Base-by-base conservation (phyloP, 2,888 invertebrate species). In the Dysmachus trigonus region DNA sequence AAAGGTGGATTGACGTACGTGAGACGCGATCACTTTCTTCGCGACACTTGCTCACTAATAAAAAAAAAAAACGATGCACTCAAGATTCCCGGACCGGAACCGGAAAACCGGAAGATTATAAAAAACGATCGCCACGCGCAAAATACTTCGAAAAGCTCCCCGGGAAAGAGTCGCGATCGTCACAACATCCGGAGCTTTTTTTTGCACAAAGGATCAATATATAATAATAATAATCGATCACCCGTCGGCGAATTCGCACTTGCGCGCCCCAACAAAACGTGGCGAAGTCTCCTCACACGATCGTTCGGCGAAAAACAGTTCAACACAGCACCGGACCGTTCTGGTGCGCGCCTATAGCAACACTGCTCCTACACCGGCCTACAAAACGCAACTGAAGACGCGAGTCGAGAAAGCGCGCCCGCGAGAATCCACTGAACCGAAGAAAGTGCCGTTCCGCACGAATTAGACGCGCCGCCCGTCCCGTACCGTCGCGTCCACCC, bases 361-460 rank as follows among this genome's bases (percentile, higher is more conserved):
- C 79, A 79, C 47, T 62, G 74, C 85, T 47, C 22, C 77, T 76
- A 85, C 85, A 85, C 85, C 62, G 85, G 62, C 85, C 73, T 85
- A 85, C 85, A 85, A 85, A 85, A 85, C 51, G 76, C 31, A 85
- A 85, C 85, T 85, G 41, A 85, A 27, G 27, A 13, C 47, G 31
- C 51, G 35, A 8, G 31, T 6, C 31, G 33, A 82, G 35, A 62
- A 22, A n/a, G 62, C n/a, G 84, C 73, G 15, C 7, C 38, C 41
- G 71, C 30, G 53, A 82, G 22, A 74, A 47, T 47, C 74, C 74
- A 74, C 74, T 51, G 74, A 62, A 53, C 79, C 51, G 79, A 79
- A 79, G 79, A 47, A 79, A 51, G 79, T 51, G 18, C 35, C 53
- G 82, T 82, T 71, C 71, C 62, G 35, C 82, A 62, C 82, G 62